Conservation (phyloP, 1,140 invertebrate species). For the Cyphomyrmex costatus region DNA sequence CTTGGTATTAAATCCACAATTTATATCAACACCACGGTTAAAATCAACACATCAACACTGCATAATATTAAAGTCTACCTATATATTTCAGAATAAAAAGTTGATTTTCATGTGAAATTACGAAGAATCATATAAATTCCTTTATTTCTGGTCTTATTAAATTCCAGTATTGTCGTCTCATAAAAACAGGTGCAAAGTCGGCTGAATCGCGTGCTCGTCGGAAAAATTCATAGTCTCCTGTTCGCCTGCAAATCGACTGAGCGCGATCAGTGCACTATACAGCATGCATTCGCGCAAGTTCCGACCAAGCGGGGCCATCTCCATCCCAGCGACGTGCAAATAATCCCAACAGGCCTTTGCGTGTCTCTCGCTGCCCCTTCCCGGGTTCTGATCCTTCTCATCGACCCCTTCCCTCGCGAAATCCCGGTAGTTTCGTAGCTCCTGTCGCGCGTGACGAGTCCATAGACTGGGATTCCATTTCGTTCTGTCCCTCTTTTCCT, state of each 20-base stretch:
- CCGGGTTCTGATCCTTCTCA: conserved; percentile 42
- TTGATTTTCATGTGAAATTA: neutral
- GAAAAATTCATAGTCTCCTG: conserved; percentile 53
- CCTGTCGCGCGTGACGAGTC: conserved; percentile 71
- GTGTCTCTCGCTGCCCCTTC: conserved; percentile 41
- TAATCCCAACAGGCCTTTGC: conserved; percentile 65
- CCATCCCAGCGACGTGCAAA: conserved; percentile 67
- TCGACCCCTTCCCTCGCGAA: conserved; percentile 56
- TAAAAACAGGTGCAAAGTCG: neutral
- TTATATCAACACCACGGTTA: too few relatives aligned
- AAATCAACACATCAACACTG: too few relatives aligned
- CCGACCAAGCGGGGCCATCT: conserved; percentile 38
- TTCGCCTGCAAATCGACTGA: conserved; percentile 35
- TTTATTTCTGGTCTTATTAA: neutral
- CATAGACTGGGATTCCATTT: conserved; percentile 71
- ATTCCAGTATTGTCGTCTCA: neutral
- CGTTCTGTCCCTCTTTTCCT: conserved; percentile 54
- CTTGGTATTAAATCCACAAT: too few relatives aligned
- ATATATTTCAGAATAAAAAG: neutral
- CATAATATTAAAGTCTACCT: too few relatives aligned
- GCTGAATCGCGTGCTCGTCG: conserved; percentile 40
- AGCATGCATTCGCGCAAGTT: conserved; percentile 1
- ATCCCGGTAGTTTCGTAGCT: conserved; percentile 70
- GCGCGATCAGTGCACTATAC: conserved; percentile 26
- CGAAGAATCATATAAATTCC: neutral